phyloP scores from a whole-genome alignment of 2,888 invertebrate genomes.

The Taphrorychus bicolor region DNA sequence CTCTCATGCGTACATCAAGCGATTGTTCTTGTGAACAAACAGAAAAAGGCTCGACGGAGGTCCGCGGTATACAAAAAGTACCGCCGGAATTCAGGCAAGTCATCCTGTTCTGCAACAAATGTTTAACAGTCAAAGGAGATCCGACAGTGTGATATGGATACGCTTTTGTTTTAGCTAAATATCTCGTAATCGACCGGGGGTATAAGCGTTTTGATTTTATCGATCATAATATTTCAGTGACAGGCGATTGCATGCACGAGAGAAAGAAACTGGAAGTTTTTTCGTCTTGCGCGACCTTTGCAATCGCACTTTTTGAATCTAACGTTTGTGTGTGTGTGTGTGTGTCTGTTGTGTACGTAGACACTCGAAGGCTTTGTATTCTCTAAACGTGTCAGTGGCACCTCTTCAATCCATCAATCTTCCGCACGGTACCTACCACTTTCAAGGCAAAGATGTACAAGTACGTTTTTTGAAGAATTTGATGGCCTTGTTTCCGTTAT shows the following conservation, averaged over 20 bases:
- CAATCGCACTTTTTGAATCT: not conserved
- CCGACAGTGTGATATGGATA: conserved; percentile 37
- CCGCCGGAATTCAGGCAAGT: conserved; percentile 33
- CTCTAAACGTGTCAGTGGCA: conserved; percentile 16
- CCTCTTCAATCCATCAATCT: conserved; percentile 35
- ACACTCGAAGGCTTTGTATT: not conserved
- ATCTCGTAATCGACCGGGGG: conserved; percentile 28
- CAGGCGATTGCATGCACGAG: not conserved
- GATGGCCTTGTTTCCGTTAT: conserved; percentile 17
- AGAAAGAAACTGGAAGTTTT: not conserved
- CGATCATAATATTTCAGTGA: conserved; percentile 36
- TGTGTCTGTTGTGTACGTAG: not conserved
- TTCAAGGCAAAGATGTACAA: conserved; percentile 30
- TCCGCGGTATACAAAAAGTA: conserved; percentile 25
- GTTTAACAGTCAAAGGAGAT: conserved; percentile 37
- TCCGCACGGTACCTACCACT: conserved; percentile 25
- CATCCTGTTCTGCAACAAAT: conserved; percentile 37
- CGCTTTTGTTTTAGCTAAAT: conserved; percentile 39
- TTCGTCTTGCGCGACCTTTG: conserved; percentile 7
- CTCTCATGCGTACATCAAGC: conserved; percentile 34
- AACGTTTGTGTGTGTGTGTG: too few relatives aligned
- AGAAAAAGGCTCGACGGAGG: conserved; percentile 28
- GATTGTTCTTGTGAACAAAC: conserved; percentile 40
- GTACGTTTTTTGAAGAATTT: not conserved
- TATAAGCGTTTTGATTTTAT: conserved; percentile 21